Percentiles rank a stretch among this genome's conserved stretches.
Evolutionary conservation across 1,140 invertebrate genomes (phyloP).

Genomic region (Drosophila santomea): DNA sequence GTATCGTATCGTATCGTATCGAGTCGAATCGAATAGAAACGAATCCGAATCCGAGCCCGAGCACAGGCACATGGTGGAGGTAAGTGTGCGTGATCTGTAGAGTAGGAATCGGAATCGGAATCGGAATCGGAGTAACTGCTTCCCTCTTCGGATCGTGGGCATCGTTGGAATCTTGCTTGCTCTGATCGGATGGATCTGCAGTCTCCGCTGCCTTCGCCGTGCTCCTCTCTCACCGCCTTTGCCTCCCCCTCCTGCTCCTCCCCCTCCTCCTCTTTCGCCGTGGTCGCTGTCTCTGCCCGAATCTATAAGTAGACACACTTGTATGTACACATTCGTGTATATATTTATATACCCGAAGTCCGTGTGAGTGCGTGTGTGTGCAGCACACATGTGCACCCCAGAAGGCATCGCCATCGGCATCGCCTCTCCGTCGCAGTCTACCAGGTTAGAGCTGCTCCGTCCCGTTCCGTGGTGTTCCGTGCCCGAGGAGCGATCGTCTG

Average conservation of each 20-base stretch:
- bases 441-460: slow-evolving; percentile 71
- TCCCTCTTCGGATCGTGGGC: slow-evolving; percentile 30
- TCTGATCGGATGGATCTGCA: slow-evolving; percentile 11
- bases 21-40: neutral
- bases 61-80: neutral
- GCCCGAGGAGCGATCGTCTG: slow-evolving; percentile 55
- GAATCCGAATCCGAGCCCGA: neutral
- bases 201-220: slow-evolving; percentile 13
- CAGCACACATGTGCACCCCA: slow-evolving; percentile 66
- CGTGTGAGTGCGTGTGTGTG: slow-evolving; percentile 25
- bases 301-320: slow-evolving; percentile 70
- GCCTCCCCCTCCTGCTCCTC: neutral
- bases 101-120: slow-evolving; percentile 47
- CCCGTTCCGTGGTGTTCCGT: slow-evolving; percentile 26
- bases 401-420: slow-evolving; percentile 17
- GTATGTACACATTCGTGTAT: slow-evolving; percentile 66
- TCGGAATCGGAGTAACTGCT: slow-evolving; percentile 42
- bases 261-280: slow-evolving; percentile 7
- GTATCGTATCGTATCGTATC: neutral
- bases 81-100: slow-evolving; percentile 31
- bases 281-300: slow-evolving; percentile 47
- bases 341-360: slow-evolving; percentile 51
- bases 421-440: slow-evolving; percentile 67
- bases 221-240: neutral
- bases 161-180: slow-evolving; percentile 43